Conservation (phyloP, 37 sponge, comb jelly and placozoan species). For the Halichondria panicea region DNA sequence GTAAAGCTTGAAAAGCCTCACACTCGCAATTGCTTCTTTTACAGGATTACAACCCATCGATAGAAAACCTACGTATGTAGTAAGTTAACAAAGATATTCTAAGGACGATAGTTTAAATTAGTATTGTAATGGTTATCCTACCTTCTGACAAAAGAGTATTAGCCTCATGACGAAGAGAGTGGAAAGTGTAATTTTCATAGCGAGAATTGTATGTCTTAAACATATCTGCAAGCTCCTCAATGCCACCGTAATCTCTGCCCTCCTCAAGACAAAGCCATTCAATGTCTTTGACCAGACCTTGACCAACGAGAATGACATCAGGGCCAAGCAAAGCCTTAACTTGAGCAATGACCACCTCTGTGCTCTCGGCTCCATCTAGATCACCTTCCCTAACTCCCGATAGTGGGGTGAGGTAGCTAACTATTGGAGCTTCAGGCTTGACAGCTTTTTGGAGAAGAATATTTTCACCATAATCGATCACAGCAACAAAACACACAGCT, state of each 20-base stretch:
- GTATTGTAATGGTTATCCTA: not conserved
- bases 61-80: not conserved
- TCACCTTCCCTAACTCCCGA: constrained; percentile 41
- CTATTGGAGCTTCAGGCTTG: constrained; percentile 18
- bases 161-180: constrained; percentile 44
- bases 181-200: constrained; percentile 20
- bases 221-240: constrained; percentile 36
- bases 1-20: constrained; percentile 27
- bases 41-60: constrained; percentile 8
- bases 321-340: constrained; percentile 37
- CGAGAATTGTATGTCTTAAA: constrained; percentile 55
- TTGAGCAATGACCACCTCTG: constrained; percentile 21
- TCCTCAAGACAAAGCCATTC: constrained; percentile 48
- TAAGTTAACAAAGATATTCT: not conserved
- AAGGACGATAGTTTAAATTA: not conserved
- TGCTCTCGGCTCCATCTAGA: constrained; percentile 15
- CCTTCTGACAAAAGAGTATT: constrained; percentile 31
- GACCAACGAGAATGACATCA: constrained; percentile 49
- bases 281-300: constrained; percentile 31
- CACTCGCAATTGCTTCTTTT: constrained; percentile 5
- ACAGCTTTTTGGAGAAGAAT: constrained; percentile 22
- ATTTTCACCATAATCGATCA: constrained; percentile 31
- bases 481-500: constrained; percentile 22
- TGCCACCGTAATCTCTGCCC: constrained; percentile 15
- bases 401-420: constrained; percentile 54